Base-by-base conservation (phyloP, 2,797 vertebrate genomes). In the Acestrorhynchus altus region DNA sequence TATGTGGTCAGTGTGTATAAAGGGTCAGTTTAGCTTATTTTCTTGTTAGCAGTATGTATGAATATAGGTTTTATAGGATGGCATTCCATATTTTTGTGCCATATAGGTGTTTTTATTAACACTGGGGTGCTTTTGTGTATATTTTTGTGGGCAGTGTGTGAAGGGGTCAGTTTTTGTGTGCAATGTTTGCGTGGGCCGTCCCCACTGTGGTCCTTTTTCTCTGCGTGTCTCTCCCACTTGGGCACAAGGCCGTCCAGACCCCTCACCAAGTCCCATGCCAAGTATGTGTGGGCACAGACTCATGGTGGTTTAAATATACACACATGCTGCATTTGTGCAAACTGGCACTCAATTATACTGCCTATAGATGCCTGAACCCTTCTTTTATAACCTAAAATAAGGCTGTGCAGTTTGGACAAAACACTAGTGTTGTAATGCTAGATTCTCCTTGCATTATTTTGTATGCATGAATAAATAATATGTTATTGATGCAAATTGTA, bases 141-240 rank as follows among this genome's bases (percentile, higher is more conserved):
- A 31, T 28, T 39, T 63, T 20, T 57, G 80, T 28, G 46, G 77
- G 64, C 46, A n/a, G 51, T 66, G 2, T 26, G 54, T 42, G 22
- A 67, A 81, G 73, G 52, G 75, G 72, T 66, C 60, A 82, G 79
- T 76, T 88, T 88, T 87, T 91, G 88, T 90, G 88, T 78, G 82
- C 54, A 35, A 2, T 35, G 59, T 80, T 70, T 78, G 75, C 49
- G 76, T 40, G 73, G 69, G 72, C 63, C 56, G 79, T 73, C 79
- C 68, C n/a, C 74, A 61, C 68, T 75, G 76, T 73, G 46, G 75
- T 81, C 81, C 72, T 80, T 39, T 52, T 56, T 60, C 71, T 52
- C 85, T 81, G 83, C 72, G 68, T 28, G 82, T n/a, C 60, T 31
- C 64, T 76, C 56, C 64, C 66, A 60, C 72, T 79, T 77, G 80